These are phyloP conservation scores for Clarias pachynema DNA, from an alignment of 2,797 vertebrate species.

Conservation along the genomic window DNA sequence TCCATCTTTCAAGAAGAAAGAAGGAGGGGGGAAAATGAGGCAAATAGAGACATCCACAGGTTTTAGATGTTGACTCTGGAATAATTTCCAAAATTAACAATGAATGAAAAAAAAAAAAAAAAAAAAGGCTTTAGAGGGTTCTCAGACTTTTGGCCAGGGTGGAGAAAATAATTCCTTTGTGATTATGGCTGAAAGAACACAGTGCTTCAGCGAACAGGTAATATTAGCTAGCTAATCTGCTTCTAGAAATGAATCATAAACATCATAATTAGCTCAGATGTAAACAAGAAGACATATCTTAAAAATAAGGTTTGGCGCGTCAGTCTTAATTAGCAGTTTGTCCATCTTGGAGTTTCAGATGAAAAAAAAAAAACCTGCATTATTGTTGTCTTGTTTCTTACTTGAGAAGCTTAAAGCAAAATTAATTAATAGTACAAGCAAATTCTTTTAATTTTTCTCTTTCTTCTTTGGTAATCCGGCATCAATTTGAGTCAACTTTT, in stretches of 20 bases:
- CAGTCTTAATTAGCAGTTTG: neutral
- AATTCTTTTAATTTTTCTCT: too few species aligned
- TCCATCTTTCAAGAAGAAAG: neutral
- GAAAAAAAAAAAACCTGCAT: neutral
- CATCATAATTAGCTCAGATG: too few species aligned
- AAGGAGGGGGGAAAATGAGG: neutral
- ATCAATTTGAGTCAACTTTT: neutral
- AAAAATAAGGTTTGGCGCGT: neutral
- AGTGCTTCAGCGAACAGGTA: neutral
- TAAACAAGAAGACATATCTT: neutral
- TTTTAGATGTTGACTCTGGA: constrained; percentile 1
- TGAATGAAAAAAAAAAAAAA: neutral
- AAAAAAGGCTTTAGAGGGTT: neutral
- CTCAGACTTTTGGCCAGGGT: too few species aligned
- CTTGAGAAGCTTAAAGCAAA: neutral
- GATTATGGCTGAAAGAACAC: neutral
- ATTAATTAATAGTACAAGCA: neutral
- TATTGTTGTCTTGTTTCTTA: neutral
- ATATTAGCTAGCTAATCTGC: neutral
- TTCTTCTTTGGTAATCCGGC: too few species aligned
- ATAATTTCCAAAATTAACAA: neutral
- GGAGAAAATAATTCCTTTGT: neutral
- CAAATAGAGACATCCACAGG: neutral
- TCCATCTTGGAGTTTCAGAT: too few species aligned
- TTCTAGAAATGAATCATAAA: neutral